Percentiles rank a stretch among this genome's conserved stretches.
Conservation (phyloP, 2,797 vertebrate species). For the Falco biarmicus region DNA sequence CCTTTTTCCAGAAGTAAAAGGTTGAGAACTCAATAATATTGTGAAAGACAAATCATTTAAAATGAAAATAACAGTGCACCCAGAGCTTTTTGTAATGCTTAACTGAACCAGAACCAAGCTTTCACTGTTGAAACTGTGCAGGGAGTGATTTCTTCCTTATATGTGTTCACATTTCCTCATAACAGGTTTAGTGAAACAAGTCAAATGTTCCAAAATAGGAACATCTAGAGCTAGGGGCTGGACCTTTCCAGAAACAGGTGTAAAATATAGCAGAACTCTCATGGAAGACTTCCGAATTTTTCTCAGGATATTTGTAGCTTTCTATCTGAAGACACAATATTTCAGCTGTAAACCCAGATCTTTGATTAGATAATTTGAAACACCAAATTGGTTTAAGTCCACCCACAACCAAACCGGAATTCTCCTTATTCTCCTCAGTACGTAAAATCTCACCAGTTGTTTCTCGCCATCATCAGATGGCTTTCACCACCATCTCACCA, state of each 20-base stretch:
- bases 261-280: neutral
- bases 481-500: too few species aligned
- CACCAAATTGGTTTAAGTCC: neutral
- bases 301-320: neutral
- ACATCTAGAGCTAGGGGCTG: neutral
- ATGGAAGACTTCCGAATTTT: neutral
- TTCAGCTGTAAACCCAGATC: neutral
- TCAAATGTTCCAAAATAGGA: neutral
- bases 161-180: neutral
- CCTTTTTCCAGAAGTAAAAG: neutral
- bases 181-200: neutral
- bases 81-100: conserved; percentile 5
- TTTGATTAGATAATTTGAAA: neutral
- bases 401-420: neutral
- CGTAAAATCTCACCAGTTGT: neutral
- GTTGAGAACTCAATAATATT: conserved; percentile 4
- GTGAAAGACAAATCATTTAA: conserved; percentile 37
- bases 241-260: neutral
- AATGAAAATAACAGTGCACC: conserved; percentile 17
- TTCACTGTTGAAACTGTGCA: neutral
- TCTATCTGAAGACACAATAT: neutral
- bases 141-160: neutral
- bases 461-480: neutral
- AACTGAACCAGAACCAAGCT: conserved; percentile 34
- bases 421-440: neutral